Percentiles rank a stretch among this genome's conserved stretches.
Conservation (phyloP, 2,888 invertebrate genomes). For the Caenorhabditis sp. region DNA sequence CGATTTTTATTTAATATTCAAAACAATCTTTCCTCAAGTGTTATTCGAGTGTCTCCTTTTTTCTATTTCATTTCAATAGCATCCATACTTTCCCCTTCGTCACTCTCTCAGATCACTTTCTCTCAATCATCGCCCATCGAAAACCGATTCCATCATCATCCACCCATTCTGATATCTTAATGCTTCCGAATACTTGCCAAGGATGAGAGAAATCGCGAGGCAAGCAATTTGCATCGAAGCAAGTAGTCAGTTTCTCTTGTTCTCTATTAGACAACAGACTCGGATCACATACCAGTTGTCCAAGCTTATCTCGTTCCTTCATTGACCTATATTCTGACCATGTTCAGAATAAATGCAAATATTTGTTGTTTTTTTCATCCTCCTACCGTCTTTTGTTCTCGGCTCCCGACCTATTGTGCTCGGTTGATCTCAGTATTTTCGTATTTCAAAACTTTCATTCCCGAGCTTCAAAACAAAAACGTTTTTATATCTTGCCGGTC, state of each 20-base stretch:
- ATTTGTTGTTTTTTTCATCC: slow-evolving; percentile 58
- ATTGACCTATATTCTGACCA: slow-evolving; percentile 60
- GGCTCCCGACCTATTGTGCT: neutral
- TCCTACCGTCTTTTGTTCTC: slow-evolving; percentile 35
- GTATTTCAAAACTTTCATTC: too few species aligned
- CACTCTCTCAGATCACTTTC: slow-evolving; percentile 55
- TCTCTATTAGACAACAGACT: slow-evolving; percentile 14
- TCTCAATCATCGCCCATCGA: slow-evolving; percentile 50
- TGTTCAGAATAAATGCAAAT: slow-evolving; percentile 61
- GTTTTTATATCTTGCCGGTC: too few species aligned
- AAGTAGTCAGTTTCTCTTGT: slow-evolving; percentile 35
- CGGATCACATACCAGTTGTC: slow-evolving; percentile 50
- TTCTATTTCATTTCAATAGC: neutral
- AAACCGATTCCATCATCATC: slow-evolving; percentile 53
- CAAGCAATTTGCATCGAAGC: slow-evolving; percentile 51
- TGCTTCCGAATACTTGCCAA: slow-evolving; percentile 40
- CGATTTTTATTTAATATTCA: too few species aligned
- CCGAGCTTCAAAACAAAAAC: slow-evolving; percentile 3
- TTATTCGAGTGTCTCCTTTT: slow-evolving; percentile 20
- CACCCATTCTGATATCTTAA: slow-evolving; percentile 44
- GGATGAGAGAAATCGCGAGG: slow-evolving; percentile 38
- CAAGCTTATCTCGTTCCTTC: slow-evolving; percentile 60
- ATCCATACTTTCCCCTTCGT: slow-evolving; percentile 33
- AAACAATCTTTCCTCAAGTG: slow-evolving; percentile 24
- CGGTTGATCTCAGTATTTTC: slow-evolving; percentile 1